Conservation (phyloP, 2,113 vertebrate genomes). For the Cavia porcellus region DNA sequence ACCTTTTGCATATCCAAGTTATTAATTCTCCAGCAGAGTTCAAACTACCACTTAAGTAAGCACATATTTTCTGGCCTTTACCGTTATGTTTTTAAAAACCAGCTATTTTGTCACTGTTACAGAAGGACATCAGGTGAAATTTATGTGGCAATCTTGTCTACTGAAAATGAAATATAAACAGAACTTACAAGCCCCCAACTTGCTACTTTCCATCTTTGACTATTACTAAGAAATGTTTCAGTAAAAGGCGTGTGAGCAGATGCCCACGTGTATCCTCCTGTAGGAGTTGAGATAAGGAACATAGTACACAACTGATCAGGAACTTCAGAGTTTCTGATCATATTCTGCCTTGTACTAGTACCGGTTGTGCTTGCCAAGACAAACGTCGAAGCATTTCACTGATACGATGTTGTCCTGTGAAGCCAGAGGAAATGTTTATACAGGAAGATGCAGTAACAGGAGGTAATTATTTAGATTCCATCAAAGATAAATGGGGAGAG, state of each 20-base stretch:
- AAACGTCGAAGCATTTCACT: constrained; percentile 64
- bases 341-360: neutral
- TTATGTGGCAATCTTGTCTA: neutral
- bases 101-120: neutral
- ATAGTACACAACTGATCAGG: neutral
- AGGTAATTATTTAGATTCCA: constrained; percentile 71
- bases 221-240: constrained; percentile 53
- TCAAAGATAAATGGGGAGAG: constrained; percentile 48
- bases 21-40: neutral
- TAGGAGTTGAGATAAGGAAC: neutral
- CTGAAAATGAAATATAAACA: constrained; percentile 9
- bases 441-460: constrained; percentile 64
- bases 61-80: neutral
- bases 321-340: neutral
- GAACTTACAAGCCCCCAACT: neutral
- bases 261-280: neutral
- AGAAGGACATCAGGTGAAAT: constrained; percentile 11
- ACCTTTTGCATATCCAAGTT: neutral
- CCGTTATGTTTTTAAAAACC: neutral
- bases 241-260: too few species aligned
- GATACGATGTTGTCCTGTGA: constrained; percentile 47
- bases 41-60: neutral
- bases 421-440: constrained; percentile 71
- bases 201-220: constrained; percentile 1
- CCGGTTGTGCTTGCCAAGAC: constrained; percentile 63